These are phyloP conservation scores for Lochmaea crataegi DNA, from an alignment of 2,888 invertebrate species.

Conservation along the genomic window DNA sequence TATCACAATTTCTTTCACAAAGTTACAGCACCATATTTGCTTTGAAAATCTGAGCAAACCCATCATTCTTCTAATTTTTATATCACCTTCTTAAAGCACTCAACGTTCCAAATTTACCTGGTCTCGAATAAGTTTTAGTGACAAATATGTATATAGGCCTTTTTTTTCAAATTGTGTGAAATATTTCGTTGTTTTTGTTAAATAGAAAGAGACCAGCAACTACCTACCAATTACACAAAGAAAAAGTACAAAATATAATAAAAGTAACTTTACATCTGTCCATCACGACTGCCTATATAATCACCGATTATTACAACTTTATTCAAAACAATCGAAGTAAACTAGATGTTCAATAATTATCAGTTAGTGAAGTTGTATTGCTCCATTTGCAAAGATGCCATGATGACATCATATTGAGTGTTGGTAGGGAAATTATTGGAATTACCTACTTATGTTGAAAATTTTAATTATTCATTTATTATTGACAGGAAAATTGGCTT, in stretches of 20 bases:
- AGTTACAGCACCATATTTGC: conserved; percentile 58
- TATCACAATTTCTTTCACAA: conserved; percentile 60
- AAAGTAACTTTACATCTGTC: neutral
- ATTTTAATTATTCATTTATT: too few species aligned
- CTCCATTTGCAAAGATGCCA: too few species aligned
- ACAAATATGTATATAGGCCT: conserved; percentile 34
- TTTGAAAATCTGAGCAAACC: conserved; percentile 52
- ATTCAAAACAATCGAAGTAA: too few species aligned
- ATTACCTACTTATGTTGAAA: too few species aligned
- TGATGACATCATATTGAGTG: too few species aligned
- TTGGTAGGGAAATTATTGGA: too few species aligned
- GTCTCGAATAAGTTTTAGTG: conserved; percentile 32
- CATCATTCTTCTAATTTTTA: conserved; percentile 36
- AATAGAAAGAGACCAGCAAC: conserved; percentile 30
- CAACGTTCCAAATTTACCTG: conserved; percentile 31
- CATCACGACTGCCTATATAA: neutral
- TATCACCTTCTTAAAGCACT: conserved; percentile 41
- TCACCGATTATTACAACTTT: too few species aligned
- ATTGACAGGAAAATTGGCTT: too few species aligned
- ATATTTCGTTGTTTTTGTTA: conserved; percentile 31
- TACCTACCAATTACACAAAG: conserved; percentile 25
- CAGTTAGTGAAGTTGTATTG: too few species aligned
- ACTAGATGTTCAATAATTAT: too few species aligned
- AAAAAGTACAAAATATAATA: conserved; percentile 24
- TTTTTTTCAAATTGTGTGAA: conserved; percentile 25